phyloP scores from a whole-genome alignment of 1,140 invertebrate genomes.

The Sinella curviseta region DNA sequence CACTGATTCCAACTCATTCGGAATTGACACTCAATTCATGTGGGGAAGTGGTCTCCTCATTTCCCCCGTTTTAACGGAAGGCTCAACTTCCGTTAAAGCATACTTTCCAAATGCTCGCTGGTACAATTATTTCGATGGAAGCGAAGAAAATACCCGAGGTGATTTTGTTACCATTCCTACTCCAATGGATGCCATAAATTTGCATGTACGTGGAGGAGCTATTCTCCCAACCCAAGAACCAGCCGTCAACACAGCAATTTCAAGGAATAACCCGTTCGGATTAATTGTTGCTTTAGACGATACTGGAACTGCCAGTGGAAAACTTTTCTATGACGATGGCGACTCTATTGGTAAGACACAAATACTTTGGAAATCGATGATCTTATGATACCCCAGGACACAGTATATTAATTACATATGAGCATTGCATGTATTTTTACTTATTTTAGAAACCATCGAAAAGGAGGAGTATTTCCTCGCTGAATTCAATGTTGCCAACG shows the following conservation, averaged over 20 bases:
- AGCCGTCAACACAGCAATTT: conserved; percentile 61
- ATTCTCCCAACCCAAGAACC: conserved; percentile 71
- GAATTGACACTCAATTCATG: conserved; percentile 52
- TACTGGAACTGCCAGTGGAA: conserved; percentile 50
- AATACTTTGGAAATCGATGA: conserved; percentile 62
- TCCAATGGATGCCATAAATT: conserved; percentile 65
- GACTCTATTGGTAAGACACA: conserved; percentile 70
- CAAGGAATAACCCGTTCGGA: conserved; percentile 52
- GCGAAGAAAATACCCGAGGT: conserved; percentile 56
- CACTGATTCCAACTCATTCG: conserved; percentile 44
- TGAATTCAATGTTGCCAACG: neutral
- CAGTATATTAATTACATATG: neutral
- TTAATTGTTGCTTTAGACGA: conserved; percentile 53
- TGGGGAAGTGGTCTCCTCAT: conserved; percentile 51
- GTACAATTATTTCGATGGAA: conserved; percentile 57
- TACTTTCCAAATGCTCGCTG: conserved; percentile 57
- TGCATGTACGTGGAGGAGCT: conserved; percentile 65
- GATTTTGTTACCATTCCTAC: conserved; percentile 60
- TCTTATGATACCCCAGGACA: neutral
- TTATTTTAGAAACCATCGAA: conserved; percentile 27
- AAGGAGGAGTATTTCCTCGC: conserved; percentile 36
- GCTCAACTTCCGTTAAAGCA: conserved; percentile 40
- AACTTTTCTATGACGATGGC: conserved; percentile 56
- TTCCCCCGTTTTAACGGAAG: conserved; percentile 50
- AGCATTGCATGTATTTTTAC: no score